Conservation (phyloP, 2,797 vertebrate species). For the Lagorchestes hirsutus region DNA sequence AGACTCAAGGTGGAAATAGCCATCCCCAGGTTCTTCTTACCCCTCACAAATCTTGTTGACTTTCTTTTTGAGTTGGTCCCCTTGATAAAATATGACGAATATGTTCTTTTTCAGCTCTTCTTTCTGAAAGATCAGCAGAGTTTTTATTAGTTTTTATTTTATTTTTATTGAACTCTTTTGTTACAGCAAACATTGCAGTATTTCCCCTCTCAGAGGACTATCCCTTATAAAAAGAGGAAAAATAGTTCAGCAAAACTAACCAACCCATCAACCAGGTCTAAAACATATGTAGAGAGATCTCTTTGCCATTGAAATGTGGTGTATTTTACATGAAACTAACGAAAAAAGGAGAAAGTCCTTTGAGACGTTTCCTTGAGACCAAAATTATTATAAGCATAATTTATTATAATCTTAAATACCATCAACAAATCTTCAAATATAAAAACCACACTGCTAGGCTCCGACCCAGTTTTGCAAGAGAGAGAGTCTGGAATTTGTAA, state of each 20-base stretch:
- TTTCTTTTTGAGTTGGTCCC: slow-evolving; percentile 89
- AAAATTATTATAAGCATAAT: neutral
- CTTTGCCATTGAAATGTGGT: neutral
- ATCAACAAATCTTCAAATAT: neutral
- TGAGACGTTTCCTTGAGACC: neutral
- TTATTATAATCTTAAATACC: neutral
- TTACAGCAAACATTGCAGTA: neutral
- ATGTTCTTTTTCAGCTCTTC: slow-evolving; percentile 90
- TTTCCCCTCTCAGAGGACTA: neutral
- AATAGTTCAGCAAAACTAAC: neutral
- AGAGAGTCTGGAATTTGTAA: neutral
- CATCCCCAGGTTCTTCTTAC: slow-evolving; percentile 78
- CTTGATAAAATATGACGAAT: slow-evolving; percentile 91
- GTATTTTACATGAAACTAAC: neutral
- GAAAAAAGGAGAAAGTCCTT: neutral
- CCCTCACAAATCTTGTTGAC: slow-evolving; percentile 90
- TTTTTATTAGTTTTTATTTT: neutral
- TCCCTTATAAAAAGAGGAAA: neutral
- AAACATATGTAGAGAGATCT: neutral
- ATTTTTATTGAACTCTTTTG: neutral
- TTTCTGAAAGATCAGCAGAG: slow-evolving; percentile 82
- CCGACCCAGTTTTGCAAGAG: neutral
- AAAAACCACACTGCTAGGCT: neutral
- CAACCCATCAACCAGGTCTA: neutral
- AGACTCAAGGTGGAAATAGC: accelerated